Conservation (phyloP, 2,113 vertebrate genomes). For the Hylia prasina region DNA sequence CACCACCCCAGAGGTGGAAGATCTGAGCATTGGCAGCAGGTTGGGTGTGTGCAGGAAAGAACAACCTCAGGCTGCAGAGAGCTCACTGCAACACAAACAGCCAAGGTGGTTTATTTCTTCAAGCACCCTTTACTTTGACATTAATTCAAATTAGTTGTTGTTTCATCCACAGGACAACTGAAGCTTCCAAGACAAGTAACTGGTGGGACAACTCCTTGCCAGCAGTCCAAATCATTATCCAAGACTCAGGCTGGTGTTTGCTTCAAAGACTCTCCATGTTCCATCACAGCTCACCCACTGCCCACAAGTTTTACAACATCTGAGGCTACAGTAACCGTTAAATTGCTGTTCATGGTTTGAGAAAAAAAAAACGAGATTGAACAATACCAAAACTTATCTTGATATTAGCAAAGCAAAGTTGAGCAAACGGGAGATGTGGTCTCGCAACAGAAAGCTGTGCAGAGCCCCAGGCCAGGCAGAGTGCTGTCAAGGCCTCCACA, state of each 20-base stretch:
- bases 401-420: not conserved
- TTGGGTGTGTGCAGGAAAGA: not conserved
- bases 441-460: not conserved
- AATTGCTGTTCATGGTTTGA: not conserved
- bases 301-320: not conserved
- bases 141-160: not conserved
- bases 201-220: not conserved
- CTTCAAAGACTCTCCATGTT: not conserved
- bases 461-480: not conserved
- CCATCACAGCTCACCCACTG: not conserved
- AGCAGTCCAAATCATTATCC: not conserved
- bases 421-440: not conserved
- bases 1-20: not conserved
- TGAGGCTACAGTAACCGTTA: not conserved
- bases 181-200: not conserved
- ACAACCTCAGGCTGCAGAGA: not conserved
- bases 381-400: not conserved
- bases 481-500: fast-evolving
- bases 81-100: not conserved
- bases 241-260: not conserved
- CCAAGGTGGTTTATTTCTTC: not conserved
- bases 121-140: not conserved
- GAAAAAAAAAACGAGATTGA: not conserved
- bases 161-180: not conserved
- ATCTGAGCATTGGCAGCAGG: not conserved